phyloP scores from a whole-genome alignment of 2,113 vertebrate genomes.

The Leucopternis melanops region DNA sequence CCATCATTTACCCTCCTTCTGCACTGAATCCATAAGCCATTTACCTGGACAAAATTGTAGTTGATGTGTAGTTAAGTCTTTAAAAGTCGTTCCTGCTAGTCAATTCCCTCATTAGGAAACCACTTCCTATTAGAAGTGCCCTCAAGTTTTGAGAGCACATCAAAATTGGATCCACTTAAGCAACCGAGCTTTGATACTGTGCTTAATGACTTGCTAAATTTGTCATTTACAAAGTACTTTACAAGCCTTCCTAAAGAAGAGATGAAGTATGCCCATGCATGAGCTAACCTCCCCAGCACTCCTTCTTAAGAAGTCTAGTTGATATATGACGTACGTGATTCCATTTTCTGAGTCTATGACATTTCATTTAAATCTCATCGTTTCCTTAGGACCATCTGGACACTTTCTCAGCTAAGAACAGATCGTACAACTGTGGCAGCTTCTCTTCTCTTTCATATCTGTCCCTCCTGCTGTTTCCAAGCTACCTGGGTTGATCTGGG shows the following conservation, averaged over 20 bases:
- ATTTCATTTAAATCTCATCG: conserved; percentile 6
- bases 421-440: background rate
- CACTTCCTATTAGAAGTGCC: conserved; percentile 43
- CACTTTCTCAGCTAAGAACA: background rate
- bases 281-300: background rate
- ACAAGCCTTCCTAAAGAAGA: conserved; percentile 20
- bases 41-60: conserved; percentile 33
- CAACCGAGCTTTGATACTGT: conserved; percentile 25
- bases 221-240: conserved; percentile 49
- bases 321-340: background rate
- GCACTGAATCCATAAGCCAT: background rate
- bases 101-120: conserved; percentile 49
- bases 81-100: conserved; percentile 21
- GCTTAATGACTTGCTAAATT: conserved; percentile 62
- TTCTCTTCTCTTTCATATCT: background rate
- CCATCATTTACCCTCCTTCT: background rate
- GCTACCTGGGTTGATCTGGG: background rate
- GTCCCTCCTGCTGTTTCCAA: background rate
- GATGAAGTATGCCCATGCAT: background rate
- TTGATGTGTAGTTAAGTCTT: conserved; percentile 21
- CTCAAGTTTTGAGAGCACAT: conserved; percentile 59
- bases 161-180: conserved; percentile 64
- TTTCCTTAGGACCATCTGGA: conserved; percentile 26
- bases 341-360: conserved; percentile 1
- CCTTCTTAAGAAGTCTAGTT: background rate